Evolutionary conservation across 2,113 vertebrate genomes (phyloP).

Genomic region (Erythrolamprus reginae): DNA sequence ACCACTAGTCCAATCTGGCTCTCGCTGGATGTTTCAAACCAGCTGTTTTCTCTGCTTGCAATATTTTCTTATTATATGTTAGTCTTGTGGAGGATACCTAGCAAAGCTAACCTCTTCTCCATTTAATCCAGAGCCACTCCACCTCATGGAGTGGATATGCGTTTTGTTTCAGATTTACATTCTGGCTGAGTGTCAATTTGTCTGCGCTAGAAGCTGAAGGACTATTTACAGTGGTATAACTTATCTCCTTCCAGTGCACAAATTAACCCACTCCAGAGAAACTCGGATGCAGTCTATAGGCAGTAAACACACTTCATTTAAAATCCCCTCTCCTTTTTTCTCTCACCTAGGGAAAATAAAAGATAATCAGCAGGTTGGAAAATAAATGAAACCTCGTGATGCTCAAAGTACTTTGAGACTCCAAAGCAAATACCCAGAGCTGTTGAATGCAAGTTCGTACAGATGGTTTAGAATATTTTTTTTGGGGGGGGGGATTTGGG

Average conservation of each 20-base stretch:
- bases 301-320: neutral
- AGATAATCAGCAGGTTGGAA: neutral
- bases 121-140: neutral
- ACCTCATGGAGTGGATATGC: neutral
- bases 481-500: neutral
- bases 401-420: neutral
- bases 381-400: neutral
- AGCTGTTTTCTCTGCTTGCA: neutral
- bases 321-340: neutral
- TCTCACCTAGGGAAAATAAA: neutral
- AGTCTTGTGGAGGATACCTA: neutral
- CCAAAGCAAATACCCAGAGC: neutral
- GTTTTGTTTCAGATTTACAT: neutral
- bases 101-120: neutral
- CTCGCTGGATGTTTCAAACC: neutral
- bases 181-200: neutral
- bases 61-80: neutral
- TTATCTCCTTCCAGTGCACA: neutral
- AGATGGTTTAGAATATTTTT: constrained; percentile 8
- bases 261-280: neutral
- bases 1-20: neutral
- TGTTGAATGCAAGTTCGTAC: constrained; percentile 5
- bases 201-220: neutral
- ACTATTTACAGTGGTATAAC: neutral
- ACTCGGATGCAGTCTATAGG: neutral